Conservation (phyloP, 2,113 vertebrate species). For the Nematolebias whitei region DNA sequence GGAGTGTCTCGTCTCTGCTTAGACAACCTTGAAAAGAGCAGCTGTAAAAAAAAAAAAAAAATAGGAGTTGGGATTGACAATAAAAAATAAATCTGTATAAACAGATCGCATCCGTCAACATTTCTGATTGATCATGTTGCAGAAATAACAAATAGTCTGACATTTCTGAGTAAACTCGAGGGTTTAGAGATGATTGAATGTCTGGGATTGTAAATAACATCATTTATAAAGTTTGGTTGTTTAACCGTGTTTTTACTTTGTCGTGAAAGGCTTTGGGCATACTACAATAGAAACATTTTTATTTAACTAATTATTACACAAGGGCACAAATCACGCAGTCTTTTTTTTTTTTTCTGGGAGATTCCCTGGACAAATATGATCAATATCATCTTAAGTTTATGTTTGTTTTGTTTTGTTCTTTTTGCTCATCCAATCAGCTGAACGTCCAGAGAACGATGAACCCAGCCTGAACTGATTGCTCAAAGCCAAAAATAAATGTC, state of each 20-base stretch:
- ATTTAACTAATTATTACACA: too few species aligned
- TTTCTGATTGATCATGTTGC: slow-evolving; percentile 59
- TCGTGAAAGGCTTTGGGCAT: too few species aligned
- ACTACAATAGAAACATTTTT: too few species aligned
- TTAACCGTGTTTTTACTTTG: not conserved
- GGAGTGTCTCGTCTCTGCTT: slow-evolving; percentile 6
- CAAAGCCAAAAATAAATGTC: slow-evolving; percentile 6
- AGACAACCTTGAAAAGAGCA: slow-evolving; percentile 54
- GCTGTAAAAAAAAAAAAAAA: slow-evolving; percentile 44
- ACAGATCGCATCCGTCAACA: slow-evolving; percentile 45
- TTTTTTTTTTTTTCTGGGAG: not conserved
- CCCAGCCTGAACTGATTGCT: not conserved
- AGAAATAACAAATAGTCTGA: slow-evolving; percentile 46
- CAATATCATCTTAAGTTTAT: slow-evolving; percentile 16
- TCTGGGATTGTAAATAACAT: slow-evolving; percentile 12
- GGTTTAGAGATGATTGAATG: slow-evolving; percentile 45
- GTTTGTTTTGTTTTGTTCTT: not conserved
- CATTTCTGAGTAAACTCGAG: slow-evolving; percentile 52
- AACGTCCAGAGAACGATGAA: not conserved
- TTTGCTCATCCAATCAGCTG: not conserved
- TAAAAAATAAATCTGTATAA: slow-evolving; percentile 63
- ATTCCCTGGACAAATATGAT: slow-evolving; percentile 3
- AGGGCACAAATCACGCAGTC: too few species aligned
- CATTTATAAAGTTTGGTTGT: too few species aligned
- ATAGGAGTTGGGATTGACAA: slow-evolving; percentile 56